These are phyloP conservation scores for Drosophila repleta DNA, from an alignment of 1,140 invertebrate species.

Conservation along the genomic window DNA sequence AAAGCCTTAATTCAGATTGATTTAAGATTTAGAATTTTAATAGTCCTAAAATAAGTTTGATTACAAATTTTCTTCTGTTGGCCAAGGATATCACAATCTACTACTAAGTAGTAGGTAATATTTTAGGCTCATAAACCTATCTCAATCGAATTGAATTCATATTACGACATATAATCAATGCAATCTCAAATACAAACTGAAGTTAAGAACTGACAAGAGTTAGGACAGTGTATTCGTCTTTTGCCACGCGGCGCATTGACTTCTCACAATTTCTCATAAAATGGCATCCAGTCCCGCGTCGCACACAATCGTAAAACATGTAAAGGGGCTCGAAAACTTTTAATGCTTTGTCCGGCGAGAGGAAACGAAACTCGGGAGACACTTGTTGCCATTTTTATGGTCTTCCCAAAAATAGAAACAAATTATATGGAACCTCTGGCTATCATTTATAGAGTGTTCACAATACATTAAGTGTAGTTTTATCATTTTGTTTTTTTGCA, in stretches of 20 bases:
- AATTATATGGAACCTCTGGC: slow-evolving; percentile 16
- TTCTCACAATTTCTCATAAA: slow-evolving; percentile 11
- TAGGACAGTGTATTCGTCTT: slow-evolving; percentile 8
- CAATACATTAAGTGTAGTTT: slow-evolving; percentile 10
- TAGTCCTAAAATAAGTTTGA: too few relatives aligned
- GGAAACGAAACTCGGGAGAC: slow-evolving; percentile 54
- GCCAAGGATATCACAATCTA: too few relatives aligned
- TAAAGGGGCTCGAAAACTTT: slow-evolving; percentile 50
- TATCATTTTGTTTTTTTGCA: slow-evolving; percentile 17
- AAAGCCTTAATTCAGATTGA: too few relatives aligned
- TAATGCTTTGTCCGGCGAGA: slow-evolving; percentile 39
- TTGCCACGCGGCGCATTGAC: background rate
- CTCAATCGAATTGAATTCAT: too few relatives aligned
- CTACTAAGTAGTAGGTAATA: too few relatives aligned
- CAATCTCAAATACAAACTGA: too few relatives aligned
- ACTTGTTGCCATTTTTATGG: slow-evolving; percentile 51
- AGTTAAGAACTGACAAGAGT: background rate
- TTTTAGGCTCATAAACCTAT: too few relatives aligned
- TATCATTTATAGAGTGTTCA: slow-evolving; percentile 27
- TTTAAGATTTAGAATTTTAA: too few relatives aligned
- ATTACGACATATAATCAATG: too few relatives aligned
- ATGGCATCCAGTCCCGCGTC: slow-evolving; percentile 5
- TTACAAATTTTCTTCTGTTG: too few relatives aligned
- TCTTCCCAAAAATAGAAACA: slow-evolving; percentile 6
- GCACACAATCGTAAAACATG: slow-evolving; percentile 52